Base-by-base conservation (phyloP, 2,888 invertebrate species). In the Agonopterix heracliana region DNA sequence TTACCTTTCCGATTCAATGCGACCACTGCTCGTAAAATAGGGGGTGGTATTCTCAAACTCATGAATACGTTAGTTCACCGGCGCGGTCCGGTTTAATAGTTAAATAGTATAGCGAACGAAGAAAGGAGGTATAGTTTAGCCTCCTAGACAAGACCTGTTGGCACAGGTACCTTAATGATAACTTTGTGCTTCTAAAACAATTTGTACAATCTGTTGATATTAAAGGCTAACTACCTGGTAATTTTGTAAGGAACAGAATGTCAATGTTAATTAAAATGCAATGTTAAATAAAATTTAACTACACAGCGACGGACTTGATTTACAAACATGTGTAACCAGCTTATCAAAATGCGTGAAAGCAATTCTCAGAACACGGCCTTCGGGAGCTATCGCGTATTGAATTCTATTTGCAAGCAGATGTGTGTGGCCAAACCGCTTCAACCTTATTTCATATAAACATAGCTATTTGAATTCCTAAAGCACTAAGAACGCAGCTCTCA, bases 51-150 rank as follows among this genome's bases (percentile, higher is more conserved):
- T 79, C 78, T 78, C 78, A 65, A 71, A 76, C 77, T 81, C 86
- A 86, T 87, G 86, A 86, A 86, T 86, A 85, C 75, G 79, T 83
- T 81, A 87, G 78, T 71, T 66, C 64, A 63, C 64, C 64, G 68
- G 66, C 65, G 71, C 69, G 71, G 74, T 68, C 72, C 70, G 66
- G 71, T 78, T 86, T 79, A 85, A 85, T 85, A 83, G 78, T 84
- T 84, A 84, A 85, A 83, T 74, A 82, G 80, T 67, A 56, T 61
- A 68, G 68, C 65, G 67, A 63, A 67, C 45, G 48, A 51, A 44
- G 49, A 65, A 71, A 69, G 67, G 57, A 71, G 69, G 70, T 68
- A 10, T 10, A 65, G 61, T 51, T 61, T 51, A 57, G 54, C 56
- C 52, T 56, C 53, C 52, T 55, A 46, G 55, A 53, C 54, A 54